A percentile compares a stretch with the other conserved stretches of the same genome.
Conservation (phyloP, 2,113 vertebrate genomes). For the Plecotus auritus region DNA sequence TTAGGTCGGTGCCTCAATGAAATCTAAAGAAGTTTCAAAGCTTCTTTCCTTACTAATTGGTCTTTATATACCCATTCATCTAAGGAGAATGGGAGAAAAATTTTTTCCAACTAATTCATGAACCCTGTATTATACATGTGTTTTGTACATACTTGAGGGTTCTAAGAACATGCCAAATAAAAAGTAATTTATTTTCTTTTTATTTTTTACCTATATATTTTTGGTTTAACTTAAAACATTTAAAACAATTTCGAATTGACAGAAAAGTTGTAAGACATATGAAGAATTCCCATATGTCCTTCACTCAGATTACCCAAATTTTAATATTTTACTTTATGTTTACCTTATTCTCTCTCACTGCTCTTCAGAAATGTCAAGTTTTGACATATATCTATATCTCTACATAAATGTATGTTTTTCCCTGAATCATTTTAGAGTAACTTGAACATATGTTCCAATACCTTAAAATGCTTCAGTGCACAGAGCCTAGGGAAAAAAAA, state of each 20-base stretch:
- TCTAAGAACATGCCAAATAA: conserved; percentile 36
- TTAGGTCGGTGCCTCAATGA: conserved; percentile 10
- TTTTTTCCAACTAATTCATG: not conserved
- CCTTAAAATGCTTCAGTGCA: not conserved
- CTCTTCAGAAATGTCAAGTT: conserved; percentile 8
- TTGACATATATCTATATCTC: not conserved
- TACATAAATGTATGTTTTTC: not conserved
- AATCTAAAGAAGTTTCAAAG: conserved; percentile 37
- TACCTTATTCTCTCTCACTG: not conserved
- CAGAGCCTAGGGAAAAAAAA: not conserved
- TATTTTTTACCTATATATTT: conserved; percentile 19
- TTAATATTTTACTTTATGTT: not conserved
- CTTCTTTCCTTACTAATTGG: not conserved
- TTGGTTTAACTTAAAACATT: not conserved
- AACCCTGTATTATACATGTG: not conserved
- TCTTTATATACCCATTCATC: conserved; percentile 16
- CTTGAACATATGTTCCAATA: not conserved
- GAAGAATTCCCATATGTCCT: not conserved
- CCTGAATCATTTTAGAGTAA: conserved; percentile 8
- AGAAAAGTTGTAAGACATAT: not conserved
- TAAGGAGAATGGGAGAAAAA: not conserved
- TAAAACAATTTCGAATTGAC: conserved; percentile 12
- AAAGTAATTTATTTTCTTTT: conserved; percentile 8
- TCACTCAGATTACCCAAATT: not conserved
- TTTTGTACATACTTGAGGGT: not conserved